Percentiles rank a stretch among this genome's conserved stretches.
Evolutionary conservation across 2,797 vertebrate species (phyloP).

Genomic region (Enteromius treurensis): DNA sequence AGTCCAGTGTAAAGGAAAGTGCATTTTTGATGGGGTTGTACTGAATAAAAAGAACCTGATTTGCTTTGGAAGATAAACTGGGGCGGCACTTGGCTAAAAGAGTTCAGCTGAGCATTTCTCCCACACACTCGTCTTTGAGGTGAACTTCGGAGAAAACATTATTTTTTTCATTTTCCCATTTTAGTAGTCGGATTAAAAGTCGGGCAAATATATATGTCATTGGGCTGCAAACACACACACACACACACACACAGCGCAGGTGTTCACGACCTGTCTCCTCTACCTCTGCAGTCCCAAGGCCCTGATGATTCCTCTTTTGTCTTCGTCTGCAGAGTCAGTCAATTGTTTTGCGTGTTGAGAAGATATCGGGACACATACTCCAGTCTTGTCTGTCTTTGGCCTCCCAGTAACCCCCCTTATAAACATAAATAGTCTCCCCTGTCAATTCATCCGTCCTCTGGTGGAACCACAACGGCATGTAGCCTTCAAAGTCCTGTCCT

Average conservation of each 20-base stretch:
- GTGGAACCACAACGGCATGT: conserved; percentile 93
- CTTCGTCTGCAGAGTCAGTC: conserved; percentile 29
- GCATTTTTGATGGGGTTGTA: conserved; percentile 61
- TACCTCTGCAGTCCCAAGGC: conserved; percentile 1
- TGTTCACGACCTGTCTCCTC: conserved; percentile 18
- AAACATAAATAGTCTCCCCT: conserved; percentile 88
- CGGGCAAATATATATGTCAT: conserved; percentile 15
- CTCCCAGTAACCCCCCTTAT: conserved; percentile 98
- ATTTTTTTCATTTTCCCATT: background rate
- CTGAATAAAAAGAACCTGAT: conserved; percentile 67
- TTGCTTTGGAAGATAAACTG: conserved; percentile 62
- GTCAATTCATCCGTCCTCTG: conserved; percentile 87
- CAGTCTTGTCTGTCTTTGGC: conserved; percentile 92
- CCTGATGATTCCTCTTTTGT: background rate
- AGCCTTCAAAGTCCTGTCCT: conserved; percentile 89
- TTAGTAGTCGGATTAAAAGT: conserved; percentile 21
- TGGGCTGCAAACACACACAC: conserved; percentile 21
- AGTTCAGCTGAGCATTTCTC: conserved; percentile 38
- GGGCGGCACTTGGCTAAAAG: conserved; percentile 47
- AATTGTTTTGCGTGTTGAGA: conserved; percentile 77
- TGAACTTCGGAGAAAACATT: conserved; percentile 22
- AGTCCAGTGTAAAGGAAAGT: conserved; percentile 61
- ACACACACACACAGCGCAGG: conserved; percentile 10
- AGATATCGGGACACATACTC: conserved; percentile 90
- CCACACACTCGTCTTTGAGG: conserved; percentile 39